Evolutionary conservation across 2,888 invertebrate genomes (phyloP).

Genomic region (Physocephala rufipes): DNA sequence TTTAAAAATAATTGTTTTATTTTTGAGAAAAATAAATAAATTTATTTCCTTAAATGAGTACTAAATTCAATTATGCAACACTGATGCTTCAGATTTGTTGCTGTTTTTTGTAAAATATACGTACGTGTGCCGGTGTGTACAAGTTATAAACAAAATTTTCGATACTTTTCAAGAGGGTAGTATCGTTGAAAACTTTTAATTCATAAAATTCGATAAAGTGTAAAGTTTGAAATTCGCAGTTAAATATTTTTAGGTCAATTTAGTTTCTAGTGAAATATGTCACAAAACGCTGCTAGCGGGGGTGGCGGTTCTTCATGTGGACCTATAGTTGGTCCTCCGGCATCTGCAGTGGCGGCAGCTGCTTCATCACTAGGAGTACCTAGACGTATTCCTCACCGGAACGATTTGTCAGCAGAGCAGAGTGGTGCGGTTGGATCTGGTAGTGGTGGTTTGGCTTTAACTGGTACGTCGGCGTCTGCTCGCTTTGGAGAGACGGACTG

Average conservation of each 20-base stretch:
- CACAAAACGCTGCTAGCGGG: slow-evolving; percentile 47
- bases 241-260: neutral
- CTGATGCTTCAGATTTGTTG: neutral
- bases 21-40: neutral
- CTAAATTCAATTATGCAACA: neutral
- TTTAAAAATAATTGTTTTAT: neutral
- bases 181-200: slow-evolving; percentile 10
- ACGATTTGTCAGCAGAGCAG: slow-evolving; percentile 47
- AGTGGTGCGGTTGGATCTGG: slow-evolving; percentile 46
- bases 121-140: neutral
- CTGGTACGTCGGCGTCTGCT: slow-evolving; percentile 49
- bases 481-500: slow-evolving; percentile 64
- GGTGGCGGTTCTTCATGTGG: slow-evolving; percentile 41
- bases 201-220: neutral
- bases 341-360: too few relatives aligned
- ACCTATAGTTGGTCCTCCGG: slow-evolving; percentile 23
- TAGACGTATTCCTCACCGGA: slow-evolving; percentile 45
- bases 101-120: neutral
- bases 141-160: slow-evolving; percentile 21
- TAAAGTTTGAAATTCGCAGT: neutral
- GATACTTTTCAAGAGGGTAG: neutral
- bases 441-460: slow-evolving; percentile 39
- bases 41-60: too few relatives aligned
- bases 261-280: slow-evolving; percentile 44
- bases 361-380: slow-evolving; percentile 50